These are phyloP conservation scores for Trochalopteron elliotii DNA, from an alignment of 2,113 vertebrate species.

Conservation along the genomic window DNA sequence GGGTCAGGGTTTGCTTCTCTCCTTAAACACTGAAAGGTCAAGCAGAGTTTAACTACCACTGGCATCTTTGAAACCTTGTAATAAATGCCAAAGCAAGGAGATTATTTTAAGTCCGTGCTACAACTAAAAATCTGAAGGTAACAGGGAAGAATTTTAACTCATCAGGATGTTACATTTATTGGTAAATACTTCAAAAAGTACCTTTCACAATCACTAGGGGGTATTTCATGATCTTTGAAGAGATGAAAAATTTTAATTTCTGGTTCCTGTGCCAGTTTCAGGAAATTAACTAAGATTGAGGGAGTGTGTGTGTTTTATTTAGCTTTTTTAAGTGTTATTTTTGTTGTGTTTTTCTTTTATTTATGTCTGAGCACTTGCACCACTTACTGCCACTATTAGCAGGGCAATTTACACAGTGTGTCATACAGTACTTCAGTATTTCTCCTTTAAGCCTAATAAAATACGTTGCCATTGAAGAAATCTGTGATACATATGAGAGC, in stretches of 20 bases:
- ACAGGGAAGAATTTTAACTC: background rate
- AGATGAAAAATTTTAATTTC: background rate
- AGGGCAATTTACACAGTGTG: background rate
- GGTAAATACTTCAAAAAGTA: background rate
- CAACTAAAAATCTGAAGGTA: background rate
- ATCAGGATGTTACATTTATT: background rate
- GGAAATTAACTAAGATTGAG: background rate
- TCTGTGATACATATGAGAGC: background rate
- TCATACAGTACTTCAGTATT: background rate
- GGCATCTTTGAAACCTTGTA: too few species aligned
- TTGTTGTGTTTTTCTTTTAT: background rate
- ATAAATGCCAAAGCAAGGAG: too few species aligned
- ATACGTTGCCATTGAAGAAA: background rate
- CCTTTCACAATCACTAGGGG: background rate
- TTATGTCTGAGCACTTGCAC: too few species aligned
- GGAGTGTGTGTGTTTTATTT: background rate
- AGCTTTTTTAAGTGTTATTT: background rate
- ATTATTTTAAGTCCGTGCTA: too few species aligned
- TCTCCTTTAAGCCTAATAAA: constrained; percentile 43
- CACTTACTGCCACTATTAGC: background rate
- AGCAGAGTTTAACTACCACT: too few species aligned
- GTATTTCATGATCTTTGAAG: background rate
- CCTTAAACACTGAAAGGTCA: too few species aligned
- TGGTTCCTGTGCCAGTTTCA: background rate
- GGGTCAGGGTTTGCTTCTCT: too few species aligned